A percentile compares a stretch with the other conserved stretches of the same genome.
These are phyloP conservation scores for Cerastis leucographa DNA, from an alignment of 2,888 invertebrate species.

Conservation along the genomic window DNA sequence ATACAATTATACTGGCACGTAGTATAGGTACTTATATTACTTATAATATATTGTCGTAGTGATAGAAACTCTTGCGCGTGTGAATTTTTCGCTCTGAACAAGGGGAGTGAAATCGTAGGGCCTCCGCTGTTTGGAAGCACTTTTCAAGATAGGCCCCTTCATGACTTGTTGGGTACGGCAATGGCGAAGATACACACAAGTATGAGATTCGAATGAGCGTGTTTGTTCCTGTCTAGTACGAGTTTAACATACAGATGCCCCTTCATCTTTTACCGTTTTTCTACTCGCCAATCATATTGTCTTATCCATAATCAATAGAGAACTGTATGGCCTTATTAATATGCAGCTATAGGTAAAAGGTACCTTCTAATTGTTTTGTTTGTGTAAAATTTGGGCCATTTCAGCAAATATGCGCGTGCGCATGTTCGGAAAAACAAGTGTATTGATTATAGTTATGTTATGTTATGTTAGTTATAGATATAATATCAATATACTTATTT, in stretches of 20 bases:
- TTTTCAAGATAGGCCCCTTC: not conserved
- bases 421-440: not conserved
- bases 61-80: constrained; percentile 31
- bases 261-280: constrained; percentile 10
- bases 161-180: not conserved
- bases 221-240: not conserved
- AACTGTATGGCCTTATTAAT: not conserved
- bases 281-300: constrained; percentile 2
- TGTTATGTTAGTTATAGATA: too few relatives aligned
- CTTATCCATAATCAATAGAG: constrained; percentile 7
- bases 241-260: too few relatives aligned
- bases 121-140: not conserved
- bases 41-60: constrained; percentile 23
- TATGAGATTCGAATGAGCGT: not conserved
- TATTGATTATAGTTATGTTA: too few relatives aligned
- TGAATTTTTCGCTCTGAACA: constrained; percentile 23
- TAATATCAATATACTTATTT: not conserved
- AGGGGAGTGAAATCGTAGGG: constrained; percentile 29
- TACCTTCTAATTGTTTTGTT: not conserved
- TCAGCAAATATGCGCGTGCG: not conserved
- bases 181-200: not conserved
- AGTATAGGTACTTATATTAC: constrained; percentile 10
- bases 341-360: not conserved
- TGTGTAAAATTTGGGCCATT: not conserved
- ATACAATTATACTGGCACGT: constrained; percentile 53